A percentile compares a stretch with the other conserved stretches of the same genome.
These are phyloP conservation scores for Clytia hemisphaerica DNA, from an alignment of 30 jellyfish, hydroid and myxozoan genomes.

Conservation along the genomic window DNA sequence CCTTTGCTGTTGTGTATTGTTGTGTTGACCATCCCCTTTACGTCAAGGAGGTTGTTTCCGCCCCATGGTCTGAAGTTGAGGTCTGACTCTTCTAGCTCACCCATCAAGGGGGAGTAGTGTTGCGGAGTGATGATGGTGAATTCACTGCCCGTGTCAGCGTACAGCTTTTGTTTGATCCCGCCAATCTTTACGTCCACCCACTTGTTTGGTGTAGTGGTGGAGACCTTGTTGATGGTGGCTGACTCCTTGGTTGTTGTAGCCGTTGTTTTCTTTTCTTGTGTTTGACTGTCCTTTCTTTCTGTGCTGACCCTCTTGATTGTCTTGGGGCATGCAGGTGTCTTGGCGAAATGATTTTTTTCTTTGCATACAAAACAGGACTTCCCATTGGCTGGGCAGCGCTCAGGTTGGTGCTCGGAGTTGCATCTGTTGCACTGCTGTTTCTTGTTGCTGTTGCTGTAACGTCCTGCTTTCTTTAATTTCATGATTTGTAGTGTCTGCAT, in stretches of 20 bases:
- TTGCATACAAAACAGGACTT: neutral
- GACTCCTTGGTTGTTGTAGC: neutral
- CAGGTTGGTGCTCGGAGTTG: slow-evolving; percentile 6
- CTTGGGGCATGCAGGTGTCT: slow-evolving; percentile 25
- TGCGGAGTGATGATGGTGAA: slow-evolving; percentile 24
- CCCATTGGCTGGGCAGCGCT: slow-evolving; percentile 6
- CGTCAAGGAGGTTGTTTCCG: slow-evolving; percentile 5
- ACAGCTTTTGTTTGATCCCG: slow-evolving; percentile 4
- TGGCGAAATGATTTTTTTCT: slow-evolving; percentile 14
- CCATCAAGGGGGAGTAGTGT: slow-evolving; percentile 19
- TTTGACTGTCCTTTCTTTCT: slow-evolving; percentile 1
- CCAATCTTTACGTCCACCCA: slow-evolving; percentile 21
- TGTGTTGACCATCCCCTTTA: slow-evolving; percentile 18
- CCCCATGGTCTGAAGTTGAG: slow-evolving; percentile 22
- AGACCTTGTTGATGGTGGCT: no score
- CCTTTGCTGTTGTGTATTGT: neutral
- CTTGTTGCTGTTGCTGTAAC: slow-evolving; percentile 25
- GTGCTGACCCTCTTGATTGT: neutral
- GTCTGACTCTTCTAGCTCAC: slow-evolving; percentile 13
- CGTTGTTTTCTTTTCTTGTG: neutral
- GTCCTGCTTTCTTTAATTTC: slow-evolving; percentile 7
- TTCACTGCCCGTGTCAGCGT: slow-evolving; percentile 29
- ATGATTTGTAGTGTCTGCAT: slow-evolving; percentile 11
- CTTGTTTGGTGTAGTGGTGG: neutral
- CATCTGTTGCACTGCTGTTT: slow-evolving; percentile 19